Percentiles rank a stretch among this genome's conserved stretches.
Conservation (phyloP, 2,797 vertebrate genomes). For the Coilia nasus region DNA sequence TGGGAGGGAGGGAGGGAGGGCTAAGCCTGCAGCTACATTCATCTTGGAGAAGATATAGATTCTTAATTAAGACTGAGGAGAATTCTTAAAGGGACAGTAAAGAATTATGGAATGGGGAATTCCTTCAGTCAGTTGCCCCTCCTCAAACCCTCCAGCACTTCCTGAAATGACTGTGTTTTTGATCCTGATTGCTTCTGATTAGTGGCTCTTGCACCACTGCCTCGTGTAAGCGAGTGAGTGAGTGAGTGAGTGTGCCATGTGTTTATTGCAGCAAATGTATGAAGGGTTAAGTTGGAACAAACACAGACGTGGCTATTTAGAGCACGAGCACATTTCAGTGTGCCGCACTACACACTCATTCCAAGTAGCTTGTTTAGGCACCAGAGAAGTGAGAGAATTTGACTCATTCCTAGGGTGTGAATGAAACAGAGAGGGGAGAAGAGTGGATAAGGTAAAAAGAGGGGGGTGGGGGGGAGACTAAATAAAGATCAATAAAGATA, state of each 20-base stretch:
- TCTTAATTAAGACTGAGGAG: constrained; percentile 40
- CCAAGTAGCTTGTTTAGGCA: neutral
- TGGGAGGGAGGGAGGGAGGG: constrained; percentile 18
- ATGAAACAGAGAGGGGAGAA: constrained; percentile 12
- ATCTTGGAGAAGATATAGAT: constrained; percentile 34
- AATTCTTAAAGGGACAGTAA: constrained; percentile 34
- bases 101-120: neutral
- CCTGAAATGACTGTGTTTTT: no score
- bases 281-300: constrained; percentile 22
- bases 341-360: neutral
- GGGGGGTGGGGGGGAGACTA: neutral
- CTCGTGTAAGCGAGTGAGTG: no score
- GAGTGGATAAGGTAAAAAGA: neutral
- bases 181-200: no score
- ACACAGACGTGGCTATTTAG: neutral
- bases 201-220: no score
- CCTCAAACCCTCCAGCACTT: no score
- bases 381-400: neutral
- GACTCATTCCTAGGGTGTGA: constrained; percentile 7
- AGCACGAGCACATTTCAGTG: neutral
- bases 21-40: constrained; percentile 39
- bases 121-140: neutral
- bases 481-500: neutral
- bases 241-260: neutral
- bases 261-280: neutral